These are phyloP conservation scores for Porites divaricata DNA, from an alignment of 92 coral and sea anemone genomes.

Conservation along the genomic window DNA sequence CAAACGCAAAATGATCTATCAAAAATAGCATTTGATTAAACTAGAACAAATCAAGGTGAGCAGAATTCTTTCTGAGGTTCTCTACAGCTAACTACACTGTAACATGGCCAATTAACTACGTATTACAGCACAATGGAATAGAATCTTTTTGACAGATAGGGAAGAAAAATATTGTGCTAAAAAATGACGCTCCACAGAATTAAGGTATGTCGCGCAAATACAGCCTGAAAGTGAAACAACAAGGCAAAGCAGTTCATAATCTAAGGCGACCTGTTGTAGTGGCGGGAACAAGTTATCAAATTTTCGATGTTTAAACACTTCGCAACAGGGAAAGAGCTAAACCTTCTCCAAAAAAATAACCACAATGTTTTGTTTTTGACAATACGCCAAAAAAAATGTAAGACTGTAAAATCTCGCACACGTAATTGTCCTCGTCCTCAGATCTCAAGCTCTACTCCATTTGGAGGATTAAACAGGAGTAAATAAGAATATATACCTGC, in stretches of 20 bases:
- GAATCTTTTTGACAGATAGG: not conserved
- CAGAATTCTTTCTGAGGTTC: constrained; percentile 25
- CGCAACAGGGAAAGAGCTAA: too few species aligned
- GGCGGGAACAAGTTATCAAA: too few species aligned
- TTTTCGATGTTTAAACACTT: too few species aligned
- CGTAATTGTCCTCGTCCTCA: too few species aligned
- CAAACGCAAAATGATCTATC: not conserved
- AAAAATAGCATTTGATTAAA: constrained; percentile 8
- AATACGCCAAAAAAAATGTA: too few species aligned
- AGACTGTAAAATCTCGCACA: too few species aligned
- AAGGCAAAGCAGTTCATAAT: not conserved
- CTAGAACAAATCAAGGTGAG: constrained; percentile 32
- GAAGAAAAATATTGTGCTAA: not conserved
- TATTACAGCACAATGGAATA: not conserved
- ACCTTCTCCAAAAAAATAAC: too few species aligned
- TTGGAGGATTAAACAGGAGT: not conserved
- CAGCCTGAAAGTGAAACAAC: not conserved
- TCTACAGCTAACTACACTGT: not conserved
- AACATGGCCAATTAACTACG: constrained; percentile 18
- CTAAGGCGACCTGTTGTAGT: not conserved
- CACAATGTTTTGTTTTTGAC: too few species aligned
- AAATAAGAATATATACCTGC: not conserved
- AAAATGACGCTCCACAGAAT: not conserved
- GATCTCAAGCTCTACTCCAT: not conserved
- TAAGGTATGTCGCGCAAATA: not conserved